A percentile compares a stretch with the other conserved stretches of the same genome.
Conservation (phyloP, 2,797 vertebrate species). For the Mus minutoides region DNA sequence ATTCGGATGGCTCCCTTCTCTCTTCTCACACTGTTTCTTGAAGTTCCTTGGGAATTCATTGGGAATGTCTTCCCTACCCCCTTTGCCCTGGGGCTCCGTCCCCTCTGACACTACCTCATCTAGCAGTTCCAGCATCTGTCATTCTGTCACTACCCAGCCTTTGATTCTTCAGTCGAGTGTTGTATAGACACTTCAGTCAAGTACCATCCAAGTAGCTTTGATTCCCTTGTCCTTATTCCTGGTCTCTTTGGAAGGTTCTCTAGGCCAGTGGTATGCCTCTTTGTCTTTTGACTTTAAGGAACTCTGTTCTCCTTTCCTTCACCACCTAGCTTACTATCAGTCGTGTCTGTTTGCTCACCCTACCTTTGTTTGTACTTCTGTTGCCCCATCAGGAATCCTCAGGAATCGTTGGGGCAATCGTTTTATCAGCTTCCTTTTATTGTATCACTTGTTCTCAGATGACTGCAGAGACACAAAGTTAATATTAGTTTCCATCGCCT, state of each 20-base stretch:
- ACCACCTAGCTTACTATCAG: not conserved
- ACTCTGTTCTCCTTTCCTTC: not conserved
- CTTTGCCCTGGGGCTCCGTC: not conserved
- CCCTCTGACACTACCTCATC: not conserved
- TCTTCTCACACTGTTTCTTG: not conserved
- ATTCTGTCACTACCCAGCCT: not conserved
- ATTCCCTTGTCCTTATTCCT: not conserved
- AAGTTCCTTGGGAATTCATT: conserved; percentile 53
- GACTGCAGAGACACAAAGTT: conserved; percentile 48
- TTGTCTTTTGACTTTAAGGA: not conserved
- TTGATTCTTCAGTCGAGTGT: not conserved
- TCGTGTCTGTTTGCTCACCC: not conserved
- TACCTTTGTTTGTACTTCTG: not conserved
- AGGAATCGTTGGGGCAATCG: not conserved
- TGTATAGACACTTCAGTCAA: not conserved
- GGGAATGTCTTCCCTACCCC: not conserved
- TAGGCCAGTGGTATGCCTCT: not conserved
- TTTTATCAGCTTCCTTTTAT: conserved; percentile 58
- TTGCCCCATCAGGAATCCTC: not conserved
- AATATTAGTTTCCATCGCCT: conserved; percentile 37
- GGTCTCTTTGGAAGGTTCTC: not conserved
- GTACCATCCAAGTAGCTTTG: not conserved
- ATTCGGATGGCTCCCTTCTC: not conserved
- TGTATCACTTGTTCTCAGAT: conserved; percentile 44
- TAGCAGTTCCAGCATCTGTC: not conserved